Base-by-base conservation (phyloP, 2,797 vertebrate species). In the Tinamus major region DNA sequence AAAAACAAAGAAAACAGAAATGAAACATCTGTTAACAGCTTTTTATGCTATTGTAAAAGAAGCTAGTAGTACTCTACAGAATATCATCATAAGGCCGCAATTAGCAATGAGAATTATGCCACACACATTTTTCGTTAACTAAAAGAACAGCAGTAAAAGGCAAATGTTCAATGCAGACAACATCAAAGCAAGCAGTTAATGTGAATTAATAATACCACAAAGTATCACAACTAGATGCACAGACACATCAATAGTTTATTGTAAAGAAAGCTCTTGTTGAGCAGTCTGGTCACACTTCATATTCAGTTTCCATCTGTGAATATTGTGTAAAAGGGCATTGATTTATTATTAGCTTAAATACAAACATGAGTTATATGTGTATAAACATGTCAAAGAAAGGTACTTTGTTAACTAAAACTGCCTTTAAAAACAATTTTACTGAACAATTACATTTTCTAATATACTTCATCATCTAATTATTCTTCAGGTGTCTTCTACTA, bases 1-100 rank as follows among this genome's bases (percentile, higher is more conserved):
- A 49, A 19, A 4, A 2, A 7, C 17, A 1, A 31, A 75, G 64
- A n/a, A n/a, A n/a, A 6, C 21, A 69, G 20, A 69, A 92, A 87
- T 88, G 39, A 49, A 0, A 0, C 13, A 12, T 90, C 35, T 71
- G 17, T 65, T 42, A 84, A 64, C 51, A 86, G 53, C 56, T 89
- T 53, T 77, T 76, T 33, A 14, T 2, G 11, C 67, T 74, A 10
- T 44, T 71, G 74, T 48, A 65, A 92, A 80, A 26, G 65, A 79
- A 44, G 82, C 80, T 69, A 91, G 77, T 55, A 64, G 85, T 71
- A 29, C 35, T 63, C 42, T 70, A 48, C 46, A 65, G 77, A 79
- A 31, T 42, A 62, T 65, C 69, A 63, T 72, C 79, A 79, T 87
- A 61, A 89, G 92, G 82, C 56, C 87, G 56, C 70, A 93, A 79